Percentiles rank a stretch among this genome's conserved stretches.
Evolutionary conservation across 2,797 vertebrate species (phyloP).

Genomic region (Thamnophis elegans): DNA sequence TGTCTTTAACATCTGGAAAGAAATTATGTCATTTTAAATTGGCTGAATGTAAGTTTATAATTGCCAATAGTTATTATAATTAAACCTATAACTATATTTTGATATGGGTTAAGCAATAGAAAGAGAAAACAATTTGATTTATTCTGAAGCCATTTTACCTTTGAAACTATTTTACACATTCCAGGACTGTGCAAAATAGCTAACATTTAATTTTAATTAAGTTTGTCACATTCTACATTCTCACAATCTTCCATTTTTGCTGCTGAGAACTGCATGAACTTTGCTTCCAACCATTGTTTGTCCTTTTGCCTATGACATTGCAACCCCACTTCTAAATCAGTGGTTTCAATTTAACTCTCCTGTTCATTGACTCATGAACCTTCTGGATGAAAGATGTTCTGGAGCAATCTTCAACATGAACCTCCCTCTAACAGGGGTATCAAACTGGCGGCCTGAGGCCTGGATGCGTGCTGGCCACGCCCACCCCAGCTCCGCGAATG

Average conservation of each 20-base stretch:
- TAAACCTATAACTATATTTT: neutral
- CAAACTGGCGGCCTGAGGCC: no score
- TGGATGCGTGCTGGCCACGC: no score
- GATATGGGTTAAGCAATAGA: neutral
- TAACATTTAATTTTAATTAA: neutral
- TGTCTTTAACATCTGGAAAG: neutral
- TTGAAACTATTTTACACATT: neutral
- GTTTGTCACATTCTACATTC: no score
- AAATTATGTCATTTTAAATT: neutral
- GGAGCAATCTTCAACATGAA: neutral
- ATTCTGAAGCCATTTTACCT: neutral
- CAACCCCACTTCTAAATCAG: neutral
- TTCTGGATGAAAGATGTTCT: neutral
- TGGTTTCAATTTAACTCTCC: neutral
- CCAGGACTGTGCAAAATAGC: neutral
- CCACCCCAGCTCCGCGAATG: no score
- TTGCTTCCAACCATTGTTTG: neutral
- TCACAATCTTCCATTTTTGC: neutral
- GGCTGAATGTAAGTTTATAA: neutral
- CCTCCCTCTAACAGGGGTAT: neutral
- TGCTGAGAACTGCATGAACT: neutral
- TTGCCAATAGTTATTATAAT: neutral
- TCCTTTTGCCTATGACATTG: neutral
- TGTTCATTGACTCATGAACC: neutral
- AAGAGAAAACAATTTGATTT: neutral